Conservation (phyloP, 2,888 invertebrate species). For the Scaptomyza tumidula region DNA sequence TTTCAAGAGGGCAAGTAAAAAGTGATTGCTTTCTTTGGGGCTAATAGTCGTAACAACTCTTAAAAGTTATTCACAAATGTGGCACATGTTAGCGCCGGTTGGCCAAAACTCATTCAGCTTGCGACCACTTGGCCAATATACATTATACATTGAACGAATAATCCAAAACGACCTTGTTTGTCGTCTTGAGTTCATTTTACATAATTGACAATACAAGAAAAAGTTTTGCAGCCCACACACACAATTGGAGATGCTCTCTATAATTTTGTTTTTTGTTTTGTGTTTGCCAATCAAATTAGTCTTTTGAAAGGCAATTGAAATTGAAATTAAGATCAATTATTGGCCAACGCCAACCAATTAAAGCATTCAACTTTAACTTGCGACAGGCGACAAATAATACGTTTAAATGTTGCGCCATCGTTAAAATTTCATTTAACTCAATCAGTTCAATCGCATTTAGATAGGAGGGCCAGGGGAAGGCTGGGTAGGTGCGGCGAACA, state of each 20-base stretch:
- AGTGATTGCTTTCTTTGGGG: background rate
- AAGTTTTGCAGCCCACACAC: slow-evolving; percentile 49
- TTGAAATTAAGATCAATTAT: slow-evolving; percentile 52
- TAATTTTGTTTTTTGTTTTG: slow-evolving; percentile 18
- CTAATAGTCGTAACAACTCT: slow-evolving; percentile 15
- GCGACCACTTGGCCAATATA: slow-evolving; percentile 40
- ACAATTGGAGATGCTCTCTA: slow-evolving; percentile 29
- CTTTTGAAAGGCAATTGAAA: slow-evolving; percentile 59
- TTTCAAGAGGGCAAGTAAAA: slow-evolving; percentile 9
- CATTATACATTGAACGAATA: slow-evolving; percentile 33
- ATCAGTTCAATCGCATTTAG: slow-evolving; percentile 36
- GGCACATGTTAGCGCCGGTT: slow-evolving; percentile 20
- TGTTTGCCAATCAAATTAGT: slow-evolving; percentile 76
- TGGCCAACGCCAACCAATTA: slow-evolving; percentile 65
- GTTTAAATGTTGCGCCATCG: slow-evolving; percentile 68
- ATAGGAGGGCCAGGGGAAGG: slow-evolving; percentile 1
- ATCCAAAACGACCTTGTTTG: slow-evolving; percentile 62
- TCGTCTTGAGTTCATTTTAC: slow-evolving; percentile 49
- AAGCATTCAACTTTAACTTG: slow-evolving; percentile 63
- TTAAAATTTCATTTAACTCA: slow-evolving; percentile 75
- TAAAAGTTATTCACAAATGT: slow-evolving; percentile 10
- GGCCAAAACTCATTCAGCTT: slow-evolving; percentile 45
- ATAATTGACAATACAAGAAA: slow-evolving; percentile 45
- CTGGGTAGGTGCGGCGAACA: slow-evolving; percentile 22
- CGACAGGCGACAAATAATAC: slow-evolving; percentile 55